These are phyloP conservation scores for Corythoichthys intestinalis DNA, from an alignment of 2,113 vertebrate genomes.

Conservation along the genomic window DNA sequence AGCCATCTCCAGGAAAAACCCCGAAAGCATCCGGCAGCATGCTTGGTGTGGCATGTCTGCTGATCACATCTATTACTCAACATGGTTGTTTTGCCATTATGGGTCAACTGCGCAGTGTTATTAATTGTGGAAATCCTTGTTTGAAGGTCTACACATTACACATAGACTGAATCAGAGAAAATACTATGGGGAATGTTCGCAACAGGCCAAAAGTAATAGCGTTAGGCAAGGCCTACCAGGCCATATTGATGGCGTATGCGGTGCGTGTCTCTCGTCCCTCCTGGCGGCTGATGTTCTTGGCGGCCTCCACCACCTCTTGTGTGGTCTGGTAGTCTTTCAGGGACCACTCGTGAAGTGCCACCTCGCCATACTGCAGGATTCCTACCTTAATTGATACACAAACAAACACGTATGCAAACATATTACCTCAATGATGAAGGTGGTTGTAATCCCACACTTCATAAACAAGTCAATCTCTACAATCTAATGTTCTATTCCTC, in stretches of 20 bases:
- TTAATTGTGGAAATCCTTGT: background rate
- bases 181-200: conserved; percentile 11
- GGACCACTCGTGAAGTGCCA: conserved; percentile 84
- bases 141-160: background rate
- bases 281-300: conserved; percentile 88
- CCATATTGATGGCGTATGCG: conserved; percentile 80
- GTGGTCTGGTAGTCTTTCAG: conserved; percentile 83
- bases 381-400: conserved; percentile 76
- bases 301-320: conserved; percentile 82
- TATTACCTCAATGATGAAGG: background rate
- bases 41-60: background rate
- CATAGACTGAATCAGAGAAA: background rate
- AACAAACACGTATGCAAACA: conserved; percentile 9
- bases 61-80: background rate
- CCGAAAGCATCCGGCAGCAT: background rate
- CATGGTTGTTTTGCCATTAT: background rate
- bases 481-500: background rate
- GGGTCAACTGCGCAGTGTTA: background rate
- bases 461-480: background rate
- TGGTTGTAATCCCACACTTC: background rate
- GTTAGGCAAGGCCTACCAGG: conserved; percentile 76
- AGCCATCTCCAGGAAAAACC: background rate
- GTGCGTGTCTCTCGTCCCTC: conserved; percentile 92
- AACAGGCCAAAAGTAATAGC: conserved; percentile 1
- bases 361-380: conserved; percentile 90